Conservation (phyloP, 2,888 invertebrate species). For the Pantelozetes paolii region DNA sequence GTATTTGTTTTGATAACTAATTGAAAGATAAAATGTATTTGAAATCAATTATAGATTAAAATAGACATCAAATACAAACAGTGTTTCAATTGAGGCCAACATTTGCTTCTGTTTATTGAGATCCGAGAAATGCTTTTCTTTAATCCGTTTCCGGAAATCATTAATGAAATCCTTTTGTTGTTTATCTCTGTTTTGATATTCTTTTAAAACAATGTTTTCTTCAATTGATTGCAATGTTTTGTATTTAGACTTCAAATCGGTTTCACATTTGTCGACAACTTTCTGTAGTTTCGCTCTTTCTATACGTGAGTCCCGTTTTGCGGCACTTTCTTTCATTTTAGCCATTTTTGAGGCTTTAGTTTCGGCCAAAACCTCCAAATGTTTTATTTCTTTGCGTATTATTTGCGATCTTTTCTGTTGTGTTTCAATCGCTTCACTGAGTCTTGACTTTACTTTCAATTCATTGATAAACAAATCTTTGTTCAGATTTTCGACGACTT, state of each 20-base stretch:
- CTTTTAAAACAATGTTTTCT: background rate
- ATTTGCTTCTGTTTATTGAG: constrained; percentile 1
- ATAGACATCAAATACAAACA: background rate
- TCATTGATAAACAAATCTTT: background rate
- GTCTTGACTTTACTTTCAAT: background rate
- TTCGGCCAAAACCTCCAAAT: background rate
- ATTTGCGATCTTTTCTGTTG: constrained; percentile 7
- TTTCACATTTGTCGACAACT: background rate
- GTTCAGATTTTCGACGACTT: background rate
- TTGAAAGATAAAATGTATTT: background rate
- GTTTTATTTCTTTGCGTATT: background rate
- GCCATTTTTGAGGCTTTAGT: constrained; percentile 3
- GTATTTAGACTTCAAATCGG: constrained; percentile 3
- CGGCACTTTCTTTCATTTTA: constrained; percentile 12
- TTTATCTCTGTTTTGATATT: background rate
- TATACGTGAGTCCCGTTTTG: constrained; percentile 9
- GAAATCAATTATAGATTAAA: background rate
- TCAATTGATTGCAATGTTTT: constrained; percentile 12
- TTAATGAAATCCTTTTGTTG: background rate
- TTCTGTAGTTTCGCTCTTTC: background rate
- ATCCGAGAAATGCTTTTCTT: background rate
- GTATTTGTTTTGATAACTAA: constrained; percentile 4
- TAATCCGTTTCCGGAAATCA: background rate
- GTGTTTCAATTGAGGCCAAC: background rate
- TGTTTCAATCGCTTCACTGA: background rate